Conservation (phyloP, 2,888 invertebrate genomes). For the Epicampocera succincta region DNA sequence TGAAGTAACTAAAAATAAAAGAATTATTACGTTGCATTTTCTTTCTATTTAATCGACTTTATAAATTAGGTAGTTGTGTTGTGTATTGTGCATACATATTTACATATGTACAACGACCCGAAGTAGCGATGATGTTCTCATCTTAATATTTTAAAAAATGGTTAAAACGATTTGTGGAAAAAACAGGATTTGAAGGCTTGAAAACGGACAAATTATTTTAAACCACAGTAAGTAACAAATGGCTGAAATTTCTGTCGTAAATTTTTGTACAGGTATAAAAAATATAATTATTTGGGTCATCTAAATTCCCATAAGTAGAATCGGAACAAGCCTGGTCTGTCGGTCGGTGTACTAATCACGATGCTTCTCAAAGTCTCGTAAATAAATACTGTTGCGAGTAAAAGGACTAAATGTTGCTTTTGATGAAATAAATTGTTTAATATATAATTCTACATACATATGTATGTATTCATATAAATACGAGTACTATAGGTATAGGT, state of each 20-base stretch:
- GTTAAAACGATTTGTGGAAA: constrained; percentile 4
- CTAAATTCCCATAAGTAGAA: background rate
- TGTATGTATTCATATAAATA: no score
- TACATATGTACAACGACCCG: constrained; percentile 50
- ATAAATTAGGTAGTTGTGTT: constrained; percentile 62
- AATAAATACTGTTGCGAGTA: background rate
- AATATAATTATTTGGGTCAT: constrained; percentile 25
- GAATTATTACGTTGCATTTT: constrained; percentile 68
- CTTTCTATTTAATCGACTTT: constrained; percentile 62
- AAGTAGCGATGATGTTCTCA: constrained; percentile 37
- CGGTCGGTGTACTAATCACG: constrained; percentile 2
- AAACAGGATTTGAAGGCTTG: constrained; percentile 1
- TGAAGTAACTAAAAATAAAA: constrained; percentile 62
- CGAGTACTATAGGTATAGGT: no score
- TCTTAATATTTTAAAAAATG: constrained; percentile 30
- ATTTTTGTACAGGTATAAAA: background rate
- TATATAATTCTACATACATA: no score
- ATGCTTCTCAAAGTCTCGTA: background rate
- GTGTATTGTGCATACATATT: constrained; percentile 26
- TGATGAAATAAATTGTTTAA: no score
- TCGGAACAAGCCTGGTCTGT: constrained; percentile 20
- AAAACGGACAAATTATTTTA: background rate
- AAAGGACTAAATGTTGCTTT: no score
- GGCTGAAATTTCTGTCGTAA: background rate
- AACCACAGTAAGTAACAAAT: constrained; percentile 42